Evolutionary conservation across 1,140 invertebrate genomes (phyloP), one percentile per base, ranked within the genome.

Genomic region (Nebria ingens): DNA sequence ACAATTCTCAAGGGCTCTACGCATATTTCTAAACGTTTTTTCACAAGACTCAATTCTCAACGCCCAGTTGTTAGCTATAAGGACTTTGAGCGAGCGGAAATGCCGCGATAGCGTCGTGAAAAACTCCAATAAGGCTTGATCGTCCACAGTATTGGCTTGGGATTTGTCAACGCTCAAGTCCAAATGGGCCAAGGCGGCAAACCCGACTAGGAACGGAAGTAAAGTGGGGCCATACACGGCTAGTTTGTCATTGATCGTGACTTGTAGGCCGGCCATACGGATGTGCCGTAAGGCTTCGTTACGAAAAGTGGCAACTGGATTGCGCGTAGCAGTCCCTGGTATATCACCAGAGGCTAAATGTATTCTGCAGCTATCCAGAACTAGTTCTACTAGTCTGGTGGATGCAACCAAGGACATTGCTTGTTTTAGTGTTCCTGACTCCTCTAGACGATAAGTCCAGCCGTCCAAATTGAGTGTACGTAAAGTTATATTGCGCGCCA

Each of bases 361-460:
- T 17, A 76, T 60, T 2, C 73, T 70, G 17, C 73, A 73, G 60
- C 74, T 74, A 53, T 70, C 68, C 15, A 76, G 60, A 19, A 69
- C 72, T 54, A 76, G 57, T 59, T 76, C 74, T 13, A 73, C 64
- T 3, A 76, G 67, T 52, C 66, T 72, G 19, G 73, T 75, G 34
- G 66, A 66, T 57, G 67, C 66, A 38, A 76, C 58, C 21, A 76
- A 64, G 29, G 71, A 67, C 2, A 73, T 65, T 53, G 75, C 71
- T 13, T 71, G 70, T 0, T 69, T 61, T n/a, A 76, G 56, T 19
- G 70, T 73, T 19, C 70, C 71, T 51, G 69, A 70, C 58, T 75
- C 72, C 71, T 76, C 62, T 1, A 80, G 72, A 55, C 76, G 68
- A 53, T 79, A 75, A 17, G 74, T 79, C 78, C 78, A 79, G 29